phyloP scores from a whole-genome alignment of 2,113 vertebrate genomes.

The Riparia riparia region DNA sequence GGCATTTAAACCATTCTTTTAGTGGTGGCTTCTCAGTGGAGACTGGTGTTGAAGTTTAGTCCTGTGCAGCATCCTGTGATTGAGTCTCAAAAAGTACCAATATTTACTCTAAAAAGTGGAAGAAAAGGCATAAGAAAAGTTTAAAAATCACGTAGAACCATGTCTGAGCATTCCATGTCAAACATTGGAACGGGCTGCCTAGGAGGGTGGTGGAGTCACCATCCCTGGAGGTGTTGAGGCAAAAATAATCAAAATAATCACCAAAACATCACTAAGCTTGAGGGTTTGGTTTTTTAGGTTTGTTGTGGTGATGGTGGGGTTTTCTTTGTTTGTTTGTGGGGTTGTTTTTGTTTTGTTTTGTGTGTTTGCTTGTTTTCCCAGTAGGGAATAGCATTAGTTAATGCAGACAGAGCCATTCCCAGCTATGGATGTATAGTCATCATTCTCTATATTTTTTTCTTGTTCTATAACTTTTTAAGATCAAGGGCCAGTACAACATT shows the following conservation, averaged over 20 bases:
- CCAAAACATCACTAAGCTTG: neutral
- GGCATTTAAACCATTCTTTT: neutral
- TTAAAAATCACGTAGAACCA: neutral
- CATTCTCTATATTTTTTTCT: neutral
- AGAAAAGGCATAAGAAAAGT: neutral
- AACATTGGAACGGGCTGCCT: fast-evolving
- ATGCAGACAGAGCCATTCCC: neutral
- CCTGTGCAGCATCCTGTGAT: no score
- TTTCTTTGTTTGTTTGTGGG: neutral
- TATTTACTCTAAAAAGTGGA: neutral
- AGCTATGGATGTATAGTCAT: neutral
- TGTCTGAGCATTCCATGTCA: neutral
- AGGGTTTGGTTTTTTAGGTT: neutral
- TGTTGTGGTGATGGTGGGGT: neutral
- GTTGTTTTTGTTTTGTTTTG: neutral
- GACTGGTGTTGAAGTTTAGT: neutral
- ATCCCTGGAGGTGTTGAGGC: neutral
- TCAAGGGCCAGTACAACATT: neutral
- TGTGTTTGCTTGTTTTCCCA: neutral
- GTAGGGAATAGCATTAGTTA: neutral
- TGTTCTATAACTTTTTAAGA: neutral
- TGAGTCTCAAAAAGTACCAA: neutral
- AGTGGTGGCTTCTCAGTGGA: neutral
- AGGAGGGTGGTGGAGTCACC: neutral
- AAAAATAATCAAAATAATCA: neutral